These are phyloP conservation scores for Lottia gigantea DNA, from an alignment of 2,888 invertebrate species.

Conservation along the genomic window DNA sequence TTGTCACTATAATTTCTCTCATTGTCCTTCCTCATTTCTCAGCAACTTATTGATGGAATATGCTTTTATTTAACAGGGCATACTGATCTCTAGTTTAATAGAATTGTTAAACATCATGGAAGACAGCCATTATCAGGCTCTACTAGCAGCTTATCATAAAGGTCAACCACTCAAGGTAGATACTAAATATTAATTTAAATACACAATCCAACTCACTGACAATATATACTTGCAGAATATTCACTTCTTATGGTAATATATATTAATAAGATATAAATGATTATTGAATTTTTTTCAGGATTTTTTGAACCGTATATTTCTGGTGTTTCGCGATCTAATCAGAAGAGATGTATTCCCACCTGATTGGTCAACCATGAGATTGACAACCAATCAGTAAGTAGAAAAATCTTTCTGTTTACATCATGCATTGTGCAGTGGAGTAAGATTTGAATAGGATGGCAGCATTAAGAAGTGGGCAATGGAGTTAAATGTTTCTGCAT, in stretches of 20 bases:
- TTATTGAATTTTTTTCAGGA: conserved; percentile 85
- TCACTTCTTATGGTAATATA: no score
- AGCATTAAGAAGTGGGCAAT: no score
- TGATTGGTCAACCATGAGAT: conserved; percentile 91
- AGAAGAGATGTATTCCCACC: conserved; percentile 84
- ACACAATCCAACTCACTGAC: no score
- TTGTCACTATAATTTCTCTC: no score
- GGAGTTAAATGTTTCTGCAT: no score
- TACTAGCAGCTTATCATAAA: conserved; percentile 80
- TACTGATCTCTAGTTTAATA: conserved; percentile 86
- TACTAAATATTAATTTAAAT: no score
- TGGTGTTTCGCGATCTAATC: conserved; percentile 83
- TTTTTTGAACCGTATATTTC: conserved; percentile 84
- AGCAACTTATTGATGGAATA: no score
- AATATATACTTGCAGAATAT: no score
- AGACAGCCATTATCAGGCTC: conserved; percentile 85
- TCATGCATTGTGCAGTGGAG: no score
- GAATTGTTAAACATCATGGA: conserved; percentile 87
- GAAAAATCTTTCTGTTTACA: neutral
- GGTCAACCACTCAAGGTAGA: conserved; percentile 71
- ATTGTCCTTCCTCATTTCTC: no score
- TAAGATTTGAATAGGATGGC: no score
- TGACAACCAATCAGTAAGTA: conserved; percentile 79
- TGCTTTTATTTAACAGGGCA: conserved; percentile 73
- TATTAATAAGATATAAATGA: no score